These are phyloP conservation scores for Xyrichtys novacula DNA, from an alignment of 2,797 vertebrate species.

Conservation along the genomic window DNA sequence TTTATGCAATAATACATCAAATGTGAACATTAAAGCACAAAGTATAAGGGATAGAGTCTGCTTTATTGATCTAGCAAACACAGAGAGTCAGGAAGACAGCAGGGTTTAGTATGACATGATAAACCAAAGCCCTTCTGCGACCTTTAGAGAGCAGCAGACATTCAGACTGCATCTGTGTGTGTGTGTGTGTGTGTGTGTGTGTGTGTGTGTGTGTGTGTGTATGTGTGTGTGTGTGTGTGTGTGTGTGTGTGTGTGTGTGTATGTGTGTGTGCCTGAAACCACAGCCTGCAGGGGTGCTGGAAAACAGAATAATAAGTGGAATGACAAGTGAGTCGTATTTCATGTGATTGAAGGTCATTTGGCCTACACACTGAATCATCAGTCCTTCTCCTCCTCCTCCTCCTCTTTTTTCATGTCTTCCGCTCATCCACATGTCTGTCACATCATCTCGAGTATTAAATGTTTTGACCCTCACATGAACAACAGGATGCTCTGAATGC, in stretches of 20 bases:
- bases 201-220: constrained; percentile 3
- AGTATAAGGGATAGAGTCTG: neutral
- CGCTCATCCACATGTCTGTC: constrained; percentile 3
- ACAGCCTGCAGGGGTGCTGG: neutral
- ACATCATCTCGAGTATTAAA: neutral
- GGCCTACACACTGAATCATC: constrained; percentile 22
- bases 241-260: constrained; percentile 4
- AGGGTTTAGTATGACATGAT: constrained; percentile 20
- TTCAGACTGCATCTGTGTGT: constrained; percentile 14
- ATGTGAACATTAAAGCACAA: neutral
- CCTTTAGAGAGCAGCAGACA: constrained; percentile 24
- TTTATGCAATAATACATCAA: neutral
- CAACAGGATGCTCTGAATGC: neutral
- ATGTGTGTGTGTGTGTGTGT: too few relatives aligned
- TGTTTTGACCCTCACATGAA: neutral
- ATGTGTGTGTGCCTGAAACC: constrained; percentile 13
- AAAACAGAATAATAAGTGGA: constrained; percentile 29
- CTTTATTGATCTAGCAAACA: constrained; percentile 11
- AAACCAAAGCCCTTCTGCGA: constrained; percentile 21
- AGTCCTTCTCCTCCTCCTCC: neutral
- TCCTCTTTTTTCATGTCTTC: constrained; percentile 1
- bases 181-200: constrained; percentile 5
- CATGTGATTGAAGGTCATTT: constrained; percentile 44
- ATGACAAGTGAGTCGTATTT: constrained; percentile 28
- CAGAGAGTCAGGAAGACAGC: neutral